Base-by-base conservation (phyloP, 2,888 invertebrate species). In the Augochlorella aurata region DNA sequence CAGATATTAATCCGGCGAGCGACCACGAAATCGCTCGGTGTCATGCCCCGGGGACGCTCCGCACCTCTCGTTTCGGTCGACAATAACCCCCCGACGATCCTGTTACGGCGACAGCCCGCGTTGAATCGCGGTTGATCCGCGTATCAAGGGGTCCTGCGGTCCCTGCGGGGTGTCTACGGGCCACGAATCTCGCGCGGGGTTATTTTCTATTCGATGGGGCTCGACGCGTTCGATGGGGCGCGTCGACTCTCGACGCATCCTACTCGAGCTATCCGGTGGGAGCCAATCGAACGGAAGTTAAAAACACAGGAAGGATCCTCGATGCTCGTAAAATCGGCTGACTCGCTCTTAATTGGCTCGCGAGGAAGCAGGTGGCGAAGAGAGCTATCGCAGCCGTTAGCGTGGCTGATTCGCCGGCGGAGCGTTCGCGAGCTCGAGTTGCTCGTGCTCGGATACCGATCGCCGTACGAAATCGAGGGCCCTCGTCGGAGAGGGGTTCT, bases 1-100 rank as follows among this genome's bases (percentile, higher is more conserved):
- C 83, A 85, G 86, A 91, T 88, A 89, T 87, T 85, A 84, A 83
- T 73, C 83, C 82, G 79, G 63, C 73, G 78, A 79, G 58, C 81
- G 68, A 68, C 77, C 77, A 78, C 70, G 76, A 86, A 89, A 88
- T 81, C 73, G 72, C 50, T 58, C n/a, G 71, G 49, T 24, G 70
- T 16, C 21, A n/a, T 66, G 70, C 38, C 45, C 18, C 38, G 67
- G 38, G 63, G 50, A 47, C 9, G 47, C 67, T 24, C n/a, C 16
- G 18, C 54, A 16, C 9, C 54, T 50, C 52, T 49, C 47, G 50
- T 71, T 67, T 74, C n/a, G 7, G 12, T 21, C 29, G 9, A 24
- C 49, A 16, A 58, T 24, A 45, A 52, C 21, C 54, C 21, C 44
- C 49, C 9, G 5, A 16, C 24, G 50, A 5, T 69, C 52, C 54